Percentiles rank a stretch among this genome's conserved stretches.
phyloP scores from a whole-genome alignment of 1,140 invertebrate species.

The Adelges cooleyi region DNA sequence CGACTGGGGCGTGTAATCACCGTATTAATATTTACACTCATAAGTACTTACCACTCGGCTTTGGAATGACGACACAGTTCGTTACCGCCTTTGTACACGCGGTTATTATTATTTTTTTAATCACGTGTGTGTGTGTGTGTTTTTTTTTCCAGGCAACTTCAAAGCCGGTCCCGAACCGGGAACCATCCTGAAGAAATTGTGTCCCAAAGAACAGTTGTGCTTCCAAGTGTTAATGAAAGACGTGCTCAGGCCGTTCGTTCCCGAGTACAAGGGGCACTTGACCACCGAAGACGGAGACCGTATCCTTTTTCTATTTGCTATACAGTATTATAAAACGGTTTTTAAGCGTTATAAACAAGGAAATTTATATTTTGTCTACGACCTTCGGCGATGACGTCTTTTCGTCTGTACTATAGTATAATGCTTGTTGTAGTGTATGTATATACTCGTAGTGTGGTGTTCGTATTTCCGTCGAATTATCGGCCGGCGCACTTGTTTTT shows the following conservation, averaged over 20 bases:
- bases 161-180: slow-evolving; percentile 82
- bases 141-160: slow-evolving; percentile 76
- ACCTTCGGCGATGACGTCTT: neutral
- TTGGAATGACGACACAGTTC: too few relatives aligned
- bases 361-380: neutral
- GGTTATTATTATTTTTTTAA: too few relatives aligned
- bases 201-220: slow-evolving; percentile 75
- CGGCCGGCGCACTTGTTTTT: too few relatives aligned
- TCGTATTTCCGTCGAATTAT: too few relatives aligned
- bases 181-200: slow-evolving; percentile 86
- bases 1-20: too few relatives aligned
- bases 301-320: slow-evolving; percentile 43
- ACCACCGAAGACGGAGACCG: slow-evolving; percentile 66
- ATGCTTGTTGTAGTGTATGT: neutral
- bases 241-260: slow-evolving; percentile 72
- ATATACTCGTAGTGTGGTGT: too few relatives aligned
- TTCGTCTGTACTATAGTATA: too few relatives aligned
- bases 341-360: neutral
- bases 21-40: too few relatives aligned
- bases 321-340: neutral
- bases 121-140: too few relatives aligned
- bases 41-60: too few relatives aligned
- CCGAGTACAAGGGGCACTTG: slow-evolving; percentile 77
- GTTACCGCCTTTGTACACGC: too few relatives aligned
- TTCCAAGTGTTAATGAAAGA: slow-evolving; percentile 80